Conservation (phyloP, 2,888 invertebrate species). For the Drosophila ezoana region DNA sequence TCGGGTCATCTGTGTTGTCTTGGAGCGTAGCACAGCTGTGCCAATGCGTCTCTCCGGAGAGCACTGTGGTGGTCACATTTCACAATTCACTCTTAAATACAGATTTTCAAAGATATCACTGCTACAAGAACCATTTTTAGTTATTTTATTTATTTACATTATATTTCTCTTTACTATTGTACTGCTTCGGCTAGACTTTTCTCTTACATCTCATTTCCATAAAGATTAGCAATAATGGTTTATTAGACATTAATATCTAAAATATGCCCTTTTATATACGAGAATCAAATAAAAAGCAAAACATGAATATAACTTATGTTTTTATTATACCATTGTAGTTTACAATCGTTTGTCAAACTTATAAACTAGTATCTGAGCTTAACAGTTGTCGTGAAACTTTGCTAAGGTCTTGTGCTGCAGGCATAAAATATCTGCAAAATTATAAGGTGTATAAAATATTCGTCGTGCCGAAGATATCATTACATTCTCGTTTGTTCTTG, state of each 20-base stretch:
- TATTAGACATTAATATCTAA: constrained; percentile 1
- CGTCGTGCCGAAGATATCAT: too few relatives aligned
- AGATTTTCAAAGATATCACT: constrained; percentile 93
- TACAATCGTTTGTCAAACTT: too few relatives aligned
- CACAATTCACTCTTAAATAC: constrained; percentile 96
- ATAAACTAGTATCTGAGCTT: too few relatives aligned
- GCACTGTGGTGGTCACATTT: constrained; percentile 92
- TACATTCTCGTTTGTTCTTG: too few relatives aligned
- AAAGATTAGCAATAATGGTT: constrained; percentile 45
- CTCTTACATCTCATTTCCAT: constrained; percentile 88
- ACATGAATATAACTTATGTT: not conserved
- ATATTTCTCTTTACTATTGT: constrained; percentile 96
- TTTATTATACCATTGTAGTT: too few relatives aligned
- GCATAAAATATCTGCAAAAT: too few relatives aligned
- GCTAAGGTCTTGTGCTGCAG: too few relatives aligned
- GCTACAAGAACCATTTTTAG: constrained; percentile 96
- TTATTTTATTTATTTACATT: constrained; percentile 94
- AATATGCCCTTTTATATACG: not conserved
- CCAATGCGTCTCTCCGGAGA: too few relatives aligned
- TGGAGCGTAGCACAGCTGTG: too few relatives aligned
- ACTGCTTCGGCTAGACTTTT: constrained; percentile 98
- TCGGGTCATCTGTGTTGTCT: too few relatives aligned
- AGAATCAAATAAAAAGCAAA: constrained; percentile 6
- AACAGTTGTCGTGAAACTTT: too few relatives aligned
- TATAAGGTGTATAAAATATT: too few relatives aligned